Conservation (phyloP, 2,888 invertebrate genomes). For the Hirtodrosophila cameraria region DNA sequence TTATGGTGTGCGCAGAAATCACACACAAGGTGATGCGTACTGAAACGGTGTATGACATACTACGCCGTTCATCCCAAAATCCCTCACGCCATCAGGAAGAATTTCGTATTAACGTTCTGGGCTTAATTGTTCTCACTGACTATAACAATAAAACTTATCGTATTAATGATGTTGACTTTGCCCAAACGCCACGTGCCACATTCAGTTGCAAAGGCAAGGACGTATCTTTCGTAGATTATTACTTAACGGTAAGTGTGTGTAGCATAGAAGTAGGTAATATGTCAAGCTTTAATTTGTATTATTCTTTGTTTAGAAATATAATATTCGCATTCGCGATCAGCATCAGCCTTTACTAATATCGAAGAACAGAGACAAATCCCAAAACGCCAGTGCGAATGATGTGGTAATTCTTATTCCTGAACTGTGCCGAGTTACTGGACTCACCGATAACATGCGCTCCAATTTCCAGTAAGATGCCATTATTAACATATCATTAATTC, state of each 20-base stretch:
- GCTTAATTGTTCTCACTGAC: constrained; percentile 87
- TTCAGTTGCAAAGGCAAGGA: constrained; percentile 87
- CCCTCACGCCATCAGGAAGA: constrained; percentile 85
- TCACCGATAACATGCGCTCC: constrained; percentile 88
- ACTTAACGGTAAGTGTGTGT: constrained; percentile 85
- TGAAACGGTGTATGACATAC: constrained; percentile 89
- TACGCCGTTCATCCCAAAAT: constrained; percentile 85
- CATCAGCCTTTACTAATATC: constrained; percentile 93
- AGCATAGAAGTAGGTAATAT: too few relatives aligned
- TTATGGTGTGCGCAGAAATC: constrained; percentile 92
- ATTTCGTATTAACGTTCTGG: constrained; percentile 85
- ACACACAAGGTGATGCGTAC: constrained; percentile 93
- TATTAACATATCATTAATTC: constrained; percentile 77
- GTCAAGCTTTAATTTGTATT: background rate
- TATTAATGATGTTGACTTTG: constrained; percentile 90
- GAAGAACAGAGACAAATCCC: constrained; percentile 88
- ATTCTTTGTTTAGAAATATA: constrained; percentile 86
- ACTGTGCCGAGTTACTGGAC: constrained; percentile 93
- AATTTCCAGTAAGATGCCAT: constrained; percentile 87
- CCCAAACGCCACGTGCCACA: constrained; percentile 86
- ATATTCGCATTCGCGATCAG: constrained; percentile 87
- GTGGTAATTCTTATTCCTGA: constrained; percentile 91
- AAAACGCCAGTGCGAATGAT: constrained; percentile 88
- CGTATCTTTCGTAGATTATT: constrained; percentile 88
- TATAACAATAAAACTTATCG: constrained; percentile 89